Percentiles rank a stretch among this genome's conserved stretches.
These are phyloP conservation scores for Australoheros scitulus DNA, from an alignment of 2,113 vertebrate species.

Conservation along the genomic window DNA sequence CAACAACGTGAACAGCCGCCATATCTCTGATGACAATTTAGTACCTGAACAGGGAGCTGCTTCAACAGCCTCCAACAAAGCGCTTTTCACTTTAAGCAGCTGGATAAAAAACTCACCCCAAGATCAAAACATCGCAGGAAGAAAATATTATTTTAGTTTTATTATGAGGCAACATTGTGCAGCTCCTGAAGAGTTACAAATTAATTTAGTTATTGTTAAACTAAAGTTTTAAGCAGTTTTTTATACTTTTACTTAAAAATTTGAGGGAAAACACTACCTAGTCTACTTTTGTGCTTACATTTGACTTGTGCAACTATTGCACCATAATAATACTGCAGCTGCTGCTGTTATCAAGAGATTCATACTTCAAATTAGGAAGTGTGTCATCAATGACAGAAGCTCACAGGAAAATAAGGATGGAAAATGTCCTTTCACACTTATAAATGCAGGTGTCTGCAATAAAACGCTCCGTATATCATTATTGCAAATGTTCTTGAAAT, in stretches of 20 bases:
- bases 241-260: not conserved
- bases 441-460: not conserved
- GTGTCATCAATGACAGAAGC: not conserved
- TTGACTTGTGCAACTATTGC: not conserved
- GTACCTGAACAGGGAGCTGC: fast-evolving
- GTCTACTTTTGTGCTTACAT: not conserved
- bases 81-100: fast-evolving
- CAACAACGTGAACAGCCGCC: not conserved
- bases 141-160: not conserved
- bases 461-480: not conserved
- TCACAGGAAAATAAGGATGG: not conserved
- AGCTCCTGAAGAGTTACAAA: not conserved
- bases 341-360: too few species aligned
- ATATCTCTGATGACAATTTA: not conserved
- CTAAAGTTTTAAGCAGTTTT: not conserved
- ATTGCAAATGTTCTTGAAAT: not conserved
- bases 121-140: not conserved
- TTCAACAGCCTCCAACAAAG: not conserved
- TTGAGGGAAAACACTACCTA: not conserved
- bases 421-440: not conserved
- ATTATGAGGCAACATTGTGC: not conserved
- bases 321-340: too few species aligned
- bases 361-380: too few species aligned
- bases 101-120: not conserved
- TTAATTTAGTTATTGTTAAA: not conserved